Evolutionary conservation across 2,888 invertebrate genomes (phyloP), one percentile per base, ranked within the genome.

Genomic region (Dorcus hopei): DNA sequence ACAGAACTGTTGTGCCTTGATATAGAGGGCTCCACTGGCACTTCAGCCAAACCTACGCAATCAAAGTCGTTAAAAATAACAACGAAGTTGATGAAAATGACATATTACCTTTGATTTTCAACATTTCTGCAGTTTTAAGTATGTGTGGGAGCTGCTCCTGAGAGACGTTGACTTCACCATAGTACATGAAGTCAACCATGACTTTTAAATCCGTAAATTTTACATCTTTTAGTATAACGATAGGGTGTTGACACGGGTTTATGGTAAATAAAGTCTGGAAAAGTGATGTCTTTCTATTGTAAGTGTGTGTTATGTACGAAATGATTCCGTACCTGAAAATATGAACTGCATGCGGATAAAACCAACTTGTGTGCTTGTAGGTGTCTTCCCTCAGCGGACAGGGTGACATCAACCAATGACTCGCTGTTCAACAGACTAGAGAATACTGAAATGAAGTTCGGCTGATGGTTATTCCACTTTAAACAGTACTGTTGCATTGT

Each of bases 391-490:
- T 95, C 95, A 5, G 93, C 92, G n/a, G 93, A 93, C 64, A 95
- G 80, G 5, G 95, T 94, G 48, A 94, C 94, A 78, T 95, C 95
- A 56, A 94, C 93, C 69, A 95, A 80, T 3, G 91, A 87, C 75
- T 93, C 91, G 71, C 88, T 91, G 75, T 87, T 90, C 64, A 94
- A 81, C 66, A 95, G 82, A 69, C 87, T 88, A 45, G 92, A 91
- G 79, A 95, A 93, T 73, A 92, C 93, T 7, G 91, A 91, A 72
- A 94, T 92, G 77, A 95, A 91, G 79, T 95, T 95, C 52, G 93
- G 93, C 75, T 93, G 93, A 82, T 95, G 94, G 82, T 94, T 93
- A 80, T 95, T 95, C 95, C 95, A 95, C 70, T 93, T 80, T 60
- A 79, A 72, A 71, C 79, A 79, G 69, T 79, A 79, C 69, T 79